Evolutionary conservation across 2,797 vertebrate genomes (phyloP), one percentile per base, ranked within the genome.

Genomic region (Botia kubotai): DNA sequence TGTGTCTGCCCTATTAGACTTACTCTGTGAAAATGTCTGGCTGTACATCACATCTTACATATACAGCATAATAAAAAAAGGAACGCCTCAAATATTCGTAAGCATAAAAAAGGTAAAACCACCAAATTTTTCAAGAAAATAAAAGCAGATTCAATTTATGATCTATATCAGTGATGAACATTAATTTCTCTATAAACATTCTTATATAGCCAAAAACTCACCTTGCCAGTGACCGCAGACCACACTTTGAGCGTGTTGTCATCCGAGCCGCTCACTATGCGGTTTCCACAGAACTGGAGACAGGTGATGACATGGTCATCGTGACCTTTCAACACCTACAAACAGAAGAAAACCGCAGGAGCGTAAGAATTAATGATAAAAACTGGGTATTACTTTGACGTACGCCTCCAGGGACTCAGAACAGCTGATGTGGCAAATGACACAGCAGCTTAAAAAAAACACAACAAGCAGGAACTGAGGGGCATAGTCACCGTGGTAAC

Each of bases 171-270:
- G 53, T n/a, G n/a, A 17, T 10, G 17, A 2, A 57, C 6, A 19
- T 19, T 57, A 21, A 57, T 21, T 26, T 26, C 33, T 33, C 3
- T 33, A 33, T 1, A 33, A 33, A 33, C 43, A 52, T 5, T 43
- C 19, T 26, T 29, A 53, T 13, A 29, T 21, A 21, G 29, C 14
- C 1, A 71, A 16, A 57, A 2, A 1, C 93, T 86, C 90, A 99
- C 98, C 96, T 99, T 99, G 92, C 98, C 98, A 1, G 97, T 99
- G 86, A 99, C 96, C 0, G 98, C 98, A 36, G 98, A 99, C 98
- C 98, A 99, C 83, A 99, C 98, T 92, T 99, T 99, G 14, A 99
- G 94, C 7, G 98, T 99, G 95, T 99, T 99, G 94, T 99, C 98
- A 2, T 99, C 98, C 0, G 98, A 99, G 82, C 98, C 98, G 60